A percentile compares a stretch with the other conserved stretches of the same genome.
Conservation (phyloP, 92 coral and sea anemone genomes). For the Bergia puertoricense region DNA sequence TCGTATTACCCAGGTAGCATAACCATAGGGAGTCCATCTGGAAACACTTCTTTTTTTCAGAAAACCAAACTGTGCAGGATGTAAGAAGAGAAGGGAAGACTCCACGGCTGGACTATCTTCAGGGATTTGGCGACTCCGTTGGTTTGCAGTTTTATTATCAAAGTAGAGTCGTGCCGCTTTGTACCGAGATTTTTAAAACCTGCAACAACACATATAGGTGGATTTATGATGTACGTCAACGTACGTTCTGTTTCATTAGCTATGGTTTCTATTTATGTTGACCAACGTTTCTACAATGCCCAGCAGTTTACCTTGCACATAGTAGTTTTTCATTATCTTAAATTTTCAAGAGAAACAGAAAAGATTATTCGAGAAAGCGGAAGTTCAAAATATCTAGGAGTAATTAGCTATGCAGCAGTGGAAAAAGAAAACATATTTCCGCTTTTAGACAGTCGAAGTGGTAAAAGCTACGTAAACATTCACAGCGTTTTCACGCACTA, state of each 20-base stretch:
- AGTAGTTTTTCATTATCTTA: not conserved
- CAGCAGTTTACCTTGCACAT: too few species aligned
- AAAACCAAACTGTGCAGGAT: constrained; percentile 7
- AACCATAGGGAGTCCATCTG: too few species aligned
- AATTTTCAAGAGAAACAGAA: too few species aligned
- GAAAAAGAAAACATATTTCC: too few species aligned
- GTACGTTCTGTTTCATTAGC: not conserved
- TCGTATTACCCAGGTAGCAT: not conserved
- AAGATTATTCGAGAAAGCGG: too few species aligned
- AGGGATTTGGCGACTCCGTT: constrained; percentile 59
- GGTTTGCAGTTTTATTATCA: constrained; percentile 45
- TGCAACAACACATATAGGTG: constrained; percentile 61
- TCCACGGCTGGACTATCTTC: constrained; percentile 37
- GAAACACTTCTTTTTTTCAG: not conserved
- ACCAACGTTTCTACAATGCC: not conserved
- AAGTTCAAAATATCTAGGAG: too few species aligned
- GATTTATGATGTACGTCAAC: constrained; percentile 59
- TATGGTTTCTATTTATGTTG: not conserved
- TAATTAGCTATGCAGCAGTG: too few species aligned
- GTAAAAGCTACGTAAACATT: too few species aligned
- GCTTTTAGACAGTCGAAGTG: too few species aligned
- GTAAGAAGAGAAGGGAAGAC: not conserved
- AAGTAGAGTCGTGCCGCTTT: constrained; percentile 28
- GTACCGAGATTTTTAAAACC: constrained; percentile 48
- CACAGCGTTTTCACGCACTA: too few species aligned